Evolutionary conservation across 2,888 invertebrate genomes (phyloP).

Genomic region (Watsonalla cultraria): DNA sequence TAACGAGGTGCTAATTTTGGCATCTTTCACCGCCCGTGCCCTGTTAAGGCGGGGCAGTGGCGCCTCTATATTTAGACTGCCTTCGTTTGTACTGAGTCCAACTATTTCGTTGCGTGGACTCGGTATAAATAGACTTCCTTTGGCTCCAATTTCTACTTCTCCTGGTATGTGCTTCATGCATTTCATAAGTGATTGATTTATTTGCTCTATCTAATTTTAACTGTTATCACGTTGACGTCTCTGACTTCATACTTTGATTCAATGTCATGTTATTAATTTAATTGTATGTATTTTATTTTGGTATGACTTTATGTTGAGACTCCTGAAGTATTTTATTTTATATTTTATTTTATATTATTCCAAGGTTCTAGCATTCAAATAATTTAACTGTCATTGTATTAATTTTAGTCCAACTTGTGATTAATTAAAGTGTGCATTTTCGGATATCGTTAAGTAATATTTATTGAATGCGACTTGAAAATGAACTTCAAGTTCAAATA

Average conservation of each 20-base stretch:
- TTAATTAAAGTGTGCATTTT: no score
- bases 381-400: no score
- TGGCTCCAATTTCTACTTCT: slow-evolving; percentile 31
- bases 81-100: slow-evolving; percentile 35
- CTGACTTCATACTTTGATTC: no score
- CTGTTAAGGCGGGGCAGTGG: slow-evolving; percentile 44
- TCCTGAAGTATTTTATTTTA: no score
- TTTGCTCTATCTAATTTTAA: slow-evolving; percentile 3
- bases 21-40: slow-evolving; percentile 32
- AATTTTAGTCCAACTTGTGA: no score
- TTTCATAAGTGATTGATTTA: slow-evolving; percentile 9
- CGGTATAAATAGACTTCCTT: slow-evolving; percentile 43
- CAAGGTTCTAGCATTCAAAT: no score
- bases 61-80: slow-evolving; percentile 60
- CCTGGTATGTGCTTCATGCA: slow-evolving; percentile 10
- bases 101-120: slow-evolving; percentile 46
- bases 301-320: no score
- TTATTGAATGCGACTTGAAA: no score
- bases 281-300: background rate
- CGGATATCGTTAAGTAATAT: no score
- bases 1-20: slow-evolving; percentile 19
- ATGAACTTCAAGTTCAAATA: no score
- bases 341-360: no score
- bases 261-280: background rate
- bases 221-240: slow-evolving; percentile 4